These are phyloP conservation scores for Luscinia luscinia DNA, from an alignment of 2,797 vertebrate species.

Conservation along the genomic window DNA sequence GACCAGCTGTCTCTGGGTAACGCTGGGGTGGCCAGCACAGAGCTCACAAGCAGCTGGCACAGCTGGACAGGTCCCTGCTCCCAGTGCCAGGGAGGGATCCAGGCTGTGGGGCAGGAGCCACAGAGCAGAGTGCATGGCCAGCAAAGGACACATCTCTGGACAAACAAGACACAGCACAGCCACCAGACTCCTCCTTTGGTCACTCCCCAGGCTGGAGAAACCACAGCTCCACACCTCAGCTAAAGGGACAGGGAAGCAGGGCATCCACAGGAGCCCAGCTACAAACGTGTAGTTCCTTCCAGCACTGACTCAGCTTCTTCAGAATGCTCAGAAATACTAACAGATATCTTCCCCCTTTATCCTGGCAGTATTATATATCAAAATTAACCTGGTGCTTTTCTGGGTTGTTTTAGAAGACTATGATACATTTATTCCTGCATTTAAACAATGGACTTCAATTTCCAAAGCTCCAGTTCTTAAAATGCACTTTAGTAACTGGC, in stretches of 20 bases:
- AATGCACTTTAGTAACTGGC: neutral
- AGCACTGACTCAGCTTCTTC: neutral
- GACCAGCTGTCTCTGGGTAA: neutral
- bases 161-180: neutral
- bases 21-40: accelerated
- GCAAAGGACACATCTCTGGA: neutral
- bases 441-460: neutral
- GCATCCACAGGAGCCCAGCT: neutral
- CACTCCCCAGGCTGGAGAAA: neutral
- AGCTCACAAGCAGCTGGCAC: accelerated
- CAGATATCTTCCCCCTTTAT: neutral
- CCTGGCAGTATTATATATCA: neutral
- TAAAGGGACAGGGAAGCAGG: neutral
- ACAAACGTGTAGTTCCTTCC: neutral
- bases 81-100: neutral
- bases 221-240: neutral
- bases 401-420: neutral
- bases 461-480: neutral
- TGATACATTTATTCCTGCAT: neutral
- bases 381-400: neutral
- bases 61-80: neutral
- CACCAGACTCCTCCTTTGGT: neutral
- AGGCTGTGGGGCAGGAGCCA: accelerated
- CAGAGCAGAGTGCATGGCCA: neutral
- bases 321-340: neutral